phyloP scores from a whole-genome alignment of 2,888 invertebrate species.

The Protodeltote pygarga region DNA sequence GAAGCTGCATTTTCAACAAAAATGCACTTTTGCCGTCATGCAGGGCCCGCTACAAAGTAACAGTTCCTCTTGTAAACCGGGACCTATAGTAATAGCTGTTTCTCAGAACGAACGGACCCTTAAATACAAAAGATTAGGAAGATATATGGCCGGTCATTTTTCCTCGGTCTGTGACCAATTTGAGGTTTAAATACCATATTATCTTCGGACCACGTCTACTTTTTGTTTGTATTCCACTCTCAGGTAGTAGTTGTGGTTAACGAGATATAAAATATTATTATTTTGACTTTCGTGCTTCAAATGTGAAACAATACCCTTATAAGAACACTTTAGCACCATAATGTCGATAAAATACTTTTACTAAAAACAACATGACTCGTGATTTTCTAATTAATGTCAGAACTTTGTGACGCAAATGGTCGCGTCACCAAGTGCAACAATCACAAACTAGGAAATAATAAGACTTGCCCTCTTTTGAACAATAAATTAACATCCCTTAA shows the following conservation, averaged over 20 bases:
- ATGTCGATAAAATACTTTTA: too few relatives aligned
- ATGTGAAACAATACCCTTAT: too few relatives aligned
- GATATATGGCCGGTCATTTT: constrained; percentile 77
- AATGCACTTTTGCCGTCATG: constrained; percentile 81
- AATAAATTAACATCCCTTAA: too few relatives aligned
- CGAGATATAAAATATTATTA: constrained; percentile 28
- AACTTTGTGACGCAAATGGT: too few relatives aligned
- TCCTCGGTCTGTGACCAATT: constrained; percentile 75
- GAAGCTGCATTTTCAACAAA: constrained; percentile 68
- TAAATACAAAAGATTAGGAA: constrained; percentile 71
- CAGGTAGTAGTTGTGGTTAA: constrained; percentile 67
- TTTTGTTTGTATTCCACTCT: constrained; percentile 59
- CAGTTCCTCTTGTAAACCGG: constrained; percentile 83
- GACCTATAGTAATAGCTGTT: constrained; percentile 72
- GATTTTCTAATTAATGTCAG: too few relatives aligned
- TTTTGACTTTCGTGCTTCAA: too few relatives aligned
- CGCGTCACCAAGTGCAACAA: too few relatives aligned
- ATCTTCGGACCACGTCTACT: constrained; percentile 55
- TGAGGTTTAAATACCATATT: constrained; percentile 79
- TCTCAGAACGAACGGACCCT: constrained; percentile 75
- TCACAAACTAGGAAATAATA: too few relatives aligned
- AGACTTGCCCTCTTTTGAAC: too few relatives aligned
- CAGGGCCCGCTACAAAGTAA: constrained; percentile 73
- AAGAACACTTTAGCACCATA: too few relatives aligned
- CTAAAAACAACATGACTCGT: too few relatives aligned